phyloP scores from a whole-genome alignment of 2,888 invertebrate species.

The Salticus scenicus region DNA sequence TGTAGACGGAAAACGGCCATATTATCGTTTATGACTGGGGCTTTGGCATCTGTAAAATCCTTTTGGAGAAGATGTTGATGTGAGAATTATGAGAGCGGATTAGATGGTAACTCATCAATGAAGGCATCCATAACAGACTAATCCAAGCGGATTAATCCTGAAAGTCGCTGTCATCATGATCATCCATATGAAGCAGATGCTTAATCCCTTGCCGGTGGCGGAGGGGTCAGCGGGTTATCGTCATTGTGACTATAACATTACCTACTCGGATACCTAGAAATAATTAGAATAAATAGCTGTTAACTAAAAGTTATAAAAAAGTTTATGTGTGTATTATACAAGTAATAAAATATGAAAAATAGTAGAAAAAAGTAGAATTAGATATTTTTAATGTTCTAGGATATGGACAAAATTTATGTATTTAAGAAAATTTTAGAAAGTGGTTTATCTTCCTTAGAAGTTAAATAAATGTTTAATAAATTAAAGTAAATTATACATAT shows the following conservation, averaged over 20 bases:
- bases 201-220: conserved; percentile 55
- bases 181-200: conserved; percentile 65
- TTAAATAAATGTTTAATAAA: too few relatives aligned
- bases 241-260: conserved; percentile 41
- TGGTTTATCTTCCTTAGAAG: too few relatives aligned
- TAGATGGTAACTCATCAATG: conserved; percentile 63
- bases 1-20: conserved; percentile 21
- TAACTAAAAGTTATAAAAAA: not conserved
- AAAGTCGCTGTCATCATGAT: conserved; percentile 66
- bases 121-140: conserved; percentile 64
- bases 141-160: conserved; percentile 65
- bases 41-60: conserved; percentile 61
- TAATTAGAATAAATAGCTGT: not conserved
- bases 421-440: too few relatives aligned
- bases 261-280: not conserved
- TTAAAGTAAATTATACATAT: too few relatives aligned
- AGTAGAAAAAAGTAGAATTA: not conserved
- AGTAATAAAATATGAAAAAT: not conserved
- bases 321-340: not conserved
- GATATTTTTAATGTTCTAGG: too few relatives aligned
- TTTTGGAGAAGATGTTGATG: conserved; percentile 62
- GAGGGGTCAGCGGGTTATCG: conserved; percentile 48
- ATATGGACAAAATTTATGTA: too few relatives aligned
- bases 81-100: conserved; percentile 68
- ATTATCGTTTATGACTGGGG: conserved; percentile 34